Conservation (phyloP, 2,888 invertebrate species). For the Tolmerus cingulatus region DNA sequence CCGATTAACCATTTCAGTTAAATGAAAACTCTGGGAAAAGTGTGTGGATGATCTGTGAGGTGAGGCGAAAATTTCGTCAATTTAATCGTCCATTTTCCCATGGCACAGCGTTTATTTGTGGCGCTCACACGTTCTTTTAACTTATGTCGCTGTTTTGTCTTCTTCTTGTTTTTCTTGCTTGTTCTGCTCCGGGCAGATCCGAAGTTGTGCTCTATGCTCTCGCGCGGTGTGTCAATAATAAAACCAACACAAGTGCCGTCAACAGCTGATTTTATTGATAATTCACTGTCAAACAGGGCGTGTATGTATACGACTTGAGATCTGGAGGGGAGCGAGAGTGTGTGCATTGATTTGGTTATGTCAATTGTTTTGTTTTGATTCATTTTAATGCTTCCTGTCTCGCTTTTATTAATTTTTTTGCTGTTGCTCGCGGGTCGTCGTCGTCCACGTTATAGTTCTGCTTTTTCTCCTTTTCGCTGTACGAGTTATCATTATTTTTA, state of each 20-base stretch:
- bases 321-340: neutral
- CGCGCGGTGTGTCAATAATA: neutral
- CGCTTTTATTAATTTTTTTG: neutral
- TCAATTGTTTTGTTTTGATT: conserved; percentile 38
- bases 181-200: neutral
- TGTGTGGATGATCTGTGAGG: neutral
- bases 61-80: conserved; percentile 19
- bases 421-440: neutral
- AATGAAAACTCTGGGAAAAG: neutral
- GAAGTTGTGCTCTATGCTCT: neutral
- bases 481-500: neutral
- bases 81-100: conserved; percentile 17
- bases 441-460: neutral
- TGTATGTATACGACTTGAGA: neutral
- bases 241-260: neutral
- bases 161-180: neutral
- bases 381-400: conserved; percentile 21
- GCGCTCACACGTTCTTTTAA: neutral
- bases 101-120: neutral
- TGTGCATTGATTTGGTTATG: conserved; percentile 21
- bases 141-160: neutral
- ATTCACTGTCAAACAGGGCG: neutral
- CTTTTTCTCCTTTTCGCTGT: neutral
- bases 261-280: conserved; percentile 33
- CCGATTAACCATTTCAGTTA: neutral